phyloP scores from a whole-genome alignment of 2,113 vertebrate genomes.

The Psittacus erithacus region DNA sequence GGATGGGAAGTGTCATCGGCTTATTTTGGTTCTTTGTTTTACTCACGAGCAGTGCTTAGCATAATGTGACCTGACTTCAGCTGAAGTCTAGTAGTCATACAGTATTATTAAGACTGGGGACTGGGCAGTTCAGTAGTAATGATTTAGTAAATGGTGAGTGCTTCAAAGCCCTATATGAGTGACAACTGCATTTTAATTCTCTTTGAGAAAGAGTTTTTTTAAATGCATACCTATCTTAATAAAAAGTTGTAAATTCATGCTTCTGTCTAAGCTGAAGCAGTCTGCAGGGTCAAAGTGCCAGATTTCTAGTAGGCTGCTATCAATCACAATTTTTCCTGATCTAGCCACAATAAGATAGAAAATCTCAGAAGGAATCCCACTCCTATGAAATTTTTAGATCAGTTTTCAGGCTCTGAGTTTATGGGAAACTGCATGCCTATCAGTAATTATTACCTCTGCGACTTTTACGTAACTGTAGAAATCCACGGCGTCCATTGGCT shows the following conservation, averaged over 20 bases:
- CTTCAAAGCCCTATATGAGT: neutral
- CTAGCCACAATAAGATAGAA: neutral
- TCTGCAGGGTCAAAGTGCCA: neutral
- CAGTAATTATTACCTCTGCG: neutral
- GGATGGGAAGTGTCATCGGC: neutral
- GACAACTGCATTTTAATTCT: neutral
- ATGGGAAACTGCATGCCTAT: neutral
- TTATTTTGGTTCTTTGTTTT: neutral
- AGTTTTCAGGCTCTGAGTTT: neutral
- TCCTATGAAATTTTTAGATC: neutral
- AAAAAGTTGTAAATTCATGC: neutral
- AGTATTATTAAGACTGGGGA: neutral
- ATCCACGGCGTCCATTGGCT: neutral
- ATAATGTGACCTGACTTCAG: neutral
- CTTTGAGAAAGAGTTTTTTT: neutral
- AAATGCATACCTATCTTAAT: neutral
- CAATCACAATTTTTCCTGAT: neutral
- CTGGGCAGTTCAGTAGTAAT: neutral
- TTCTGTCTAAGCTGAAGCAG: neutral
- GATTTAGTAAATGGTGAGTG: neutral
- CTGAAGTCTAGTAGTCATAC: neutral
- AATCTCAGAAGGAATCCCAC: neutral
- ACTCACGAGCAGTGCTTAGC: neutral
- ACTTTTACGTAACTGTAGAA: neutral
- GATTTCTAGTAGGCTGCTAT: neutral